A percentile compares a stretch with the other conserved stretches of the same genome.
phyloP scores from a whole-genome alignment of 1,140 invertebrate species.

The Spodoptera litura region DNA sequence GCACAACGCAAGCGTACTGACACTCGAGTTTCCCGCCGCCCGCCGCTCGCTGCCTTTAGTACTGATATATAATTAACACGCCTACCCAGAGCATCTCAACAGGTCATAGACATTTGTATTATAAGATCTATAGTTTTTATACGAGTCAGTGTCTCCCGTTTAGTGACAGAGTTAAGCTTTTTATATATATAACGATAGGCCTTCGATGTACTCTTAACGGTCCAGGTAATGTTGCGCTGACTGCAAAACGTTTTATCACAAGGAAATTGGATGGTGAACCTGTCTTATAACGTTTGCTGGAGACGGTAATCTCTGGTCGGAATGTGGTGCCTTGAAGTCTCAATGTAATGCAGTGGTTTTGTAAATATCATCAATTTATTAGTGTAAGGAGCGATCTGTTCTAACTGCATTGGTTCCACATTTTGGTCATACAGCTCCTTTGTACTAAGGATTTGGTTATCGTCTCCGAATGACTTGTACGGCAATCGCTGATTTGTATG shows the following conservation, averaged over 20 bases:
- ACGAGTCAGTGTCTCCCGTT: slow-evolving; percentile 58
- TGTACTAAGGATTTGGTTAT: slow-evolving; percentile 20
- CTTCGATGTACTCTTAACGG: slow-evolving; percentile 53
- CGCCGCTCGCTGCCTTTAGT: slow-evolving; percentile 73
- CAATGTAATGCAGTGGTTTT: slow-evolving; percentile 16
- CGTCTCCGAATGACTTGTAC: slow-evolving; percentile 22
- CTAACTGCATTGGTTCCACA: slow-evolving; percentile 6
- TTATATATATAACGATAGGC: slow-evolving; percentile 49
- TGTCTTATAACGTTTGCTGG: slow-evolving; percentile 10
- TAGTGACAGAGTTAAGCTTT: slow-evolving; percentile 54
- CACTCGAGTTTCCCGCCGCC: slow-evolving; percentile 69
- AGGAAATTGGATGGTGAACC: slow-evolving; percentile 30
- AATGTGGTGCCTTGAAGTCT: neutral
- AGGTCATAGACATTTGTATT: slow-evolving; percentile 48
- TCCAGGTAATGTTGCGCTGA: slow-evolving; percentile 57
- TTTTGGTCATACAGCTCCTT: slow-evolving; percentile 17
- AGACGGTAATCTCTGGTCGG: slow-evolving; percentile 21
- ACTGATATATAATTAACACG: slow-evolving; percentile 44
- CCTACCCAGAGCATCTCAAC: slow-evolving; percentile 44
- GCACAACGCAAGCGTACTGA: slow-evolving; percentile 84
- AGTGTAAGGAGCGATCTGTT: slow-evolving; percentile 1
- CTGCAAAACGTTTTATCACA: slow-evolving; percentile 51
- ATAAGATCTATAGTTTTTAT: slow-evolving; percentile 55
- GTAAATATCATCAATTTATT: slow-evolving; percentile 37
- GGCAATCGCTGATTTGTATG: slow-evolving; percentile 34